Base-by-base conservation (phyloP, 2,113 vertebrate genomes). In the Erythrolamprus reginae region DNA sequence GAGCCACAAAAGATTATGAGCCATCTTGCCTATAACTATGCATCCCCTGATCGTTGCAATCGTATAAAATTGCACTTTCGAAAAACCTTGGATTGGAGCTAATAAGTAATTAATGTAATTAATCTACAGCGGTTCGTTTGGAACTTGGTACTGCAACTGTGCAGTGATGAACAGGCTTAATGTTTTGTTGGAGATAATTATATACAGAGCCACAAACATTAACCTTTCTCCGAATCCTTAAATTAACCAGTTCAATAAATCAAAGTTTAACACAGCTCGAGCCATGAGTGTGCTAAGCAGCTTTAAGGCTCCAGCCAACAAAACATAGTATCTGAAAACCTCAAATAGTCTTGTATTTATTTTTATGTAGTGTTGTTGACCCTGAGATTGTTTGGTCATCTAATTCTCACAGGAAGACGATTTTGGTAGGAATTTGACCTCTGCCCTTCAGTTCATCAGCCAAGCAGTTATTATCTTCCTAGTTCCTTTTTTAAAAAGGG, bases 321-420 rank as follows among this genome's bases (percentile, higher is more conserved):
- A 21, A 88, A 61, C 48, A 23, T 50, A 53, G 45, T 2, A 51
- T 91, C 86, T 47, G n/a, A 84, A 58, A 58, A 77, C 53, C 53
- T 51, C 70, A 45, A 88, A 61, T 52, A 91, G 53, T 51, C 52
- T 84, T 91, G 55, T 91, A 91, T 91, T 90, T 91, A 91, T 91
- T 91, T 91, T 91, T 91, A 91, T 88, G 23, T 51, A 88, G 53
- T 88, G 84, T 87, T 50, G 70, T 53, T 88, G 90, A 91, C 86
- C 90, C 90, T 91, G 90, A 88, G 90, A 91, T 61, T 88, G 86
- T 91, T 91, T 88, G 90, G 90, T 88, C 90, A 91, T 91, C 77
- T 88, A 77, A 91, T 91, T 91, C 90, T 91, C 90, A 91, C 90
- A 91, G 90, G 90, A 91, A 91, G 90, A 91, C 38, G 77, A 87